Evolutionary conservation across 2,113 vertebrate species (phyloP), one percentile per base, ranked within the genome.

Genomic region (Nannospalax galili): DNA sequence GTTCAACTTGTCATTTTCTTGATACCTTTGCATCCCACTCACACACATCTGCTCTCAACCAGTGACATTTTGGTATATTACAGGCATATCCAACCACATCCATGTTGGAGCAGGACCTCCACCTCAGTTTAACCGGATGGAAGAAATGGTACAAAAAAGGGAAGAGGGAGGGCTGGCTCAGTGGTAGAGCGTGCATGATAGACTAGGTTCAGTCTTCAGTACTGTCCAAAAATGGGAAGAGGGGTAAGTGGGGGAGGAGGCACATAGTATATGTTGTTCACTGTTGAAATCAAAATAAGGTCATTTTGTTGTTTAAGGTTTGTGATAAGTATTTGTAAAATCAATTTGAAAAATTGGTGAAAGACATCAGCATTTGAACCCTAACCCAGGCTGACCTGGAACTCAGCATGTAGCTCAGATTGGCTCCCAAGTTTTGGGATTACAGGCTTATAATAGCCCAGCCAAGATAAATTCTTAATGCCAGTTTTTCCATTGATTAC

Each of bases 31-130:
- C 92, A 74, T 95, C 58, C 7, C 32, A 17, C 45, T 90, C 20
- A 65, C 10, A 20, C 67, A 32, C 40, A 16, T 95, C 24, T 94
- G 14, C 45, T 45, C 77, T 92, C 22, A 56, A 95, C 17, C 86
- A 32, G 19, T 95, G 86, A 90, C 64, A 80, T 95, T 89, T 81
- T 91, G 84, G 58, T 97, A 2, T 96, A 3, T 97, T 96, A 62
- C 97, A 99, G 99, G 99, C 93, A 98, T 99, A 96, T 98, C 99
- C 40, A 99, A 98, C 97, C 98, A 99, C 77, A 89, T 99, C 95
- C 99, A 99, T 97, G 98, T 99, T 98, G 98, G 98, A 97, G 97
- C 98, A 37, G 97, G 98, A 94, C 99, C 99, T 15, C 98, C 99
- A 0, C 97, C 98, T 74, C 99, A 98, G 91, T 99, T 99, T 65